These are phyloP conservation scores for Nannoperca obscura DNA, from an alignment of 2,797 vertebrate genomes.

Conservation along the genomic window DNA sequence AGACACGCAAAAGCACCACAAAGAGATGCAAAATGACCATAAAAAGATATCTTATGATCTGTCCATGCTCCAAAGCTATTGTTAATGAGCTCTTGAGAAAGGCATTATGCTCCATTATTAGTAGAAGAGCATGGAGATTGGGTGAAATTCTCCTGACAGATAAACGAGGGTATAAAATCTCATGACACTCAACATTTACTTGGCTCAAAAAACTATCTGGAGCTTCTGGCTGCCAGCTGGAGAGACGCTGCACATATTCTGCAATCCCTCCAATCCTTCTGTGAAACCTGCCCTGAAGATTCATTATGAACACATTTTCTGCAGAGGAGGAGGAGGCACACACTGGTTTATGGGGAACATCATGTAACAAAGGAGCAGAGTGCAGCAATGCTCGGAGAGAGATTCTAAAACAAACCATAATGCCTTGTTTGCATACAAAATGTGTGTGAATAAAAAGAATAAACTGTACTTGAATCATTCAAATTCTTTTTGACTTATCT, in stretches of 20 bases:
- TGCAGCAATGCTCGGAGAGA: neutral
- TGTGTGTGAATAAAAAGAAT: neutral
- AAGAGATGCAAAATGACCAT: neutral
- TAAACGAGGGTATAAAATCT: neutral
- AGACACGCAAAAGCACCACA: neutral
- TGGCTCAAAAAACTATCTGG: neutral
- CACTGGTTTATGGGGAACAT: constrained; percentile 43
- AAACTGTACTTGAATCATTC: neutral
- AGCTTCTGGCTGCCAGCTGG: constrained; percentile 8
- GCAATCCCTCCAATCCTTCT: neutral
- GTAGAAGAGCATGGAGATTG: neutral
- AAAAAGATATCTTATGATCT: neutral
- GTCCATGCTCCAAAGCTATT: neutral
- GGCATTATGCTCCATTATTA: neutral
- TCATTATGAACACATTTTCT: constrained; percentile 52
- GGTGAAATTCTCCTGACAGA: neutral
- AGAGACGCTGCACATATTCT: neutral
- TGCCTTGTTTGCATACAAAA: accelerated
- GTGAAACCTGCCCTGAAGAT: constrained; percentile 8
- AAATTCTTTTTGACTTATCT: neutral
- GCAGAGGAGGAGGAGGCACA: constrained; percentile 29
- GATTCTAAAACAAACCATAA: neutral
- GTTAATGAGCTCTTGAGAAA: neutral
- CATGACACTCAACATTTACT: neutral
- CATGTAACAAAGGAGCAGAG: constrained; percentile 32